Base-by-base conservation (phyloP, 2,888 invertebrate species). In the Luperina nickerlii region DNA sequence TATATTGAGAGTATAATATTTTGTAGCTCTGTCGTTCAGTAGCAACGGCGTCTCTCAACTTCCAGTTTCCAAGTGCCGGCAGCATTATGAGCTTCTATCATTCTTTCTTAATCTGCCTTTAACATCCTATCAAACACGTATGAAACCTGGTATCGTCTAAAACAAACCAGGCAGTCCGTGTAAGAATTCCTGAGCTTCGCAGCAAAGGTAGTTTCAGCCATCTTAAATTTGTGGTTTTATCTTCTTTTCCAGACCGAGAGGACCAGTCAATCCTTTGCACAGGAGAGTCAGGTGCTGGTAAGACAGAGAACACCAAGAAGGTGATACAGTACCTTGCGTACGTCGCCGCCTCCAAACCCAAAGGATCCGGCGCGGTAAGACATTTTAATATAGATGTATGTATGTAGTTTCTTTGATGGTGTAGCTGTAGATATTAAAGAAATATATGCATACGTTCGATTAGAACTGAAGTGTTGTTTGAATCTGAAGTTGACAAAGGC, bases 261-360 rank as follows among this genome's bases (percentile, higher is more conserved):
- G 99, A 99, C 97, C 99, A 99, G 97, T 99, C 99, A 73, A 99
- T 99, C 94, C 97, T 99, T 89, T 99, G 99, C 97, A 99, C 99
- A 92, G 99, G 99, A 91, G 99, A 99, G 97, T 99, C 99, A n/a
- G 99, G 99, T 90, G 99, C 99, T 90, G 99, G 99, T 89, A 99
- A 99, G 97, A 99, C 99, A 74, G 99, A 99, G 96, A 99, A 99
- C 97, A 99, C 99, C 82, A 99, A 99, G 97, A 99, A 99, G 97
- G 99, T 99, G 77, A 99, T 99, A 94, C 99, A 99, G 97, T 99
- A 99, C 97, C 97, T 99, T 95, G 99, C 99, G 68, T 99, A 99
- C 96, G 99, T 99, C 78, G 99, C 99, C 89, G 99, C 99, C 73
- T 99, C 99, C 48, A 99, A 99, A 96, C 99, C 99, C 75, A 99